phyloP scores from a whole-genome alignment of 2,797 vertebrate species.

The Spinus pinus region DNA sequence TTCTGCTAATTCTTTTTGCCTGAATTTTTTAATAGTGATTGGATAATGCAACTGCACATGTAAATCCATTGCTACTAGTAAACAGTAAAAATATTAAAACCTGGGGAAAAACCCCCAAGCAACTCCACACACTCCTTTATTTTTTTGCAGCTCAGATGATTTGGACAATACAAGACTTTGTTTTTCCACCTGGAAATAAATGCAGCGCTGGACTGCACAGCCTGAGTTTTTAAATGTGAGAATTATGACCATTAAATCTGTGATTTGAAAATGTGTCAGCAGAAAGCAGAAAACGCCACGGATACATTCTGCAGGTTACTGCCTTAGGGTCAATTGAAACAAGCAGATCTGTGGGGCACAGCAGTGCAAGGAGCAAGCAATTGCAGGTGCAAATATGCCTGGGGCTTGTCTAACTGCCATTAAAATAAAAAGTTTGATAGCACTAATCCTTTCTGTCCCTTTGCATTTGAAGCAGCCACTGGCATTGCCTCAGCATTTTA shows the following conservation, averaged over 20 bases:
- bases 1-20: neutral
- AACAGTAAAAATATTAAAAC: neutral
- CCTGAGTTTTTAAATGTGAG: constrained; percentile 1
- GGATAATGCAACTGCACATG: neutral
- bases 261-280: constrained; percentile 45
- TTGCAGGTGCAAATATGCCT: constrained; percentile 46
- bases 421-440: constrained; percentile 60
- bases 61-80: neutral
- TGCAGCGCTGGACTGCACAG: neutral
- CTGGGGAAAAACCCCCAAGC: fast-evolving
- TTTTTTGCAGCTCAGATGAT: neutral
- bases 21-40: neutral
- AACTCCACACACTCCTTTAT: neutral
- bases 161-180: neutral
- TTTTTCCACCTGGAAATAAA: neutral
- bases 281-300: neutral
- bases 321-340: constrained; percentile 65
- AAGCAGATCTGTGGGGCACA: constrained; percentile 58
- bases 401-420: constrained; percentile 41
- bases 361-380: constrained; percentile 27
- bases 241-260: constrained; percentile 27
- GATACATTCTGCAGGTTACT: constrained; percentile 15
- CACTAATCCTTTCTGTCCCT: constrained; percentile 30
- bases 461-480: constrained; percentile 39
- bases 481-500: constrained; percentile 23